Evolutionary conservation across 2,888 invertebrate genomes (phyloP), one percentile per base, ranked within the genome.

Genomic region (Fragum whitleyi): DNA sequence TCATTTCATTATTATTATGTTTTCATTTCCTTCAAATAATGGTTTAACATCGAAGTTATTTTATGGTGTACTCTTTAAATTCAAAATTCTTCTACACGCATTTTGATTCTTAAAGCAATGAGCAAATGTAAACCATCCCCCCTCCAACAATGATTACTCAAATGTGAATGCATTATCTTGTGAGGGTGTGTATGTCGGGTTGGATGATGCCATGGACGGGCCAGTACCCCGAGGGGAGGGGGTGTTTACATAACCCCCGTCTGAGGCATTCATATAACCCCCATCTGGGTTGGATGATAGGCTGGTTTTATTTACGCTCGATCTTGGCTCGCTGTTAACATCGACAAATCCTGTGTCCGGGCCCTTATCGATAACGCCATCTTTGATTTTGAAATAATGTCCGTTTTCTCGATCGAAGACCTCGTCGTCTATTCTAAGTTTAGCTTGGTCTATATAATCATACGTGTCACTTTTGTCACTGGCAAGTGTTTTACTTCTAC

Each of bases 361-460:
- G n/a, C 21, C 16, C 42, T 42, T 59, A 14, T 36, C 72, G 39
- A 39, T 61, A 2, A 59, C 59, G 36, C 59, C 61, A 47, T 72
- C 72, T 39, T 36, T 55, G 42, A 61, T 59, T 39, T 42, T 61
- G 26, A 42, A 36, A 47, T 61, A 59, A 42, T 61, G 36, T n/a
- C 28, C 29, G 16, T 65, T 69, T 32, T 76, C 78, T 28, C 39
- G 39, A n/a, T 79, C 74, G 61, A 71, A 81, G 0, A 65, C 65
- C 21, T 51, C 69, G 29, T 78, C 78, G 36, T 81, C 81, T 23
- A 14, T 9, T 36, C 68, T 55, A 11, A 81, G 69, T 69, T 79
- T 83, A 16, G 51, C 70, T 51, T 83, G 72, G 51, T 83, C 82
- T 39, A 83, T 83, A 21, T 83, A 83, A 42, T 83, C 82, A 59